Evolutionary conservation across 2,113 vertebrate genomes (phyloP).

Genomic region (Rostratula benghalensis): DNA sequence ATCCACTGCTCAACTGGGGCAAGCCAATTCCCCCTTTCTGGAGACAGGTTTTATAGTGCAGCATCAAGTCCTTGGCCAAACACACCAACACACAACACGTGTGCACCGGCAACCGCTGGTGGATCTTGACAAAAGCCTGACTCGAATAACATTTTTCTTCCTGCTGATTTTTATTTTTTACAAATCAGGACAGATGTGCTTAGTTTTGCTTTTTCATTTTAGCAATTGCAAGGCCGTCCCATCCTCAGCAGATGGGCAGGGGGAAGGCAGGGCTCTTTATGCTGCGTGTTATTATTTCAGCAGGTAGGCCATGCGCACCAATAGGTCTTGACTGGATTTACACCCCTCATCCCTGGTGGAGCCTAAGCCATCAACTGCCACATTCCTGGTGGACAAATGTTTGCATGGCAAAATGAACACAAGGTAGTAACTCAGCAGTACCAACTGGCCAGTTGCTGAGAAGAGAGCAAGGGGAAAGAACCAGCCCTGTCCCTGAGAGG

Average conservation of each 20-base stretch:
- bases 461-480: background rate
- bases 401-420: background rate
- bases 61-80: background rate
- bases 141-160: slow-evolving; percentile 28
- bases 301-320: background rate
- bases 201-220: background rate
- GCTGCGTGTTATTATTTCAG: background rate
- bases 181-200: background rate
- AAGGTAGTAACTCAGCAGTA: background rate
- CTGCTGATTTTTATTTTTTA: background rate
- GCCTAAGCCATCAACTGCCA: background rate
- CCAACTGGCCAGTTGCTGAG: background rate
- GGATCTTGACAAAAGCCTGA: background rate
- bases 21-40: background rate
- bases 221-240: background rate
- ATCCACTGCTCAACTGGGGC: background rate
- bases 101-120: background rate
- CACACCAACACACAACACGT: background rate
- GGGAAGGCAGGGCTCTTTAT: background rate
- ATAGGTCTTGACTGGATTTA: background rate
- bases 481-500: background rate
- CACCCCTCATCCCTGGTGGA: background rate
- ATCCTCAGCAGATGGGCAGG: background rate
- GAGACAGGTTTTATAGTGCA: background rate
- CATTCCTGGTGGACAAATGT: background rate